Evolutionary conservation across 92 coral and sea anemone species (phyloP), one percentile per base, ranked within the genome.

Genomic region (Palythoa heliodiscus): DNA sequence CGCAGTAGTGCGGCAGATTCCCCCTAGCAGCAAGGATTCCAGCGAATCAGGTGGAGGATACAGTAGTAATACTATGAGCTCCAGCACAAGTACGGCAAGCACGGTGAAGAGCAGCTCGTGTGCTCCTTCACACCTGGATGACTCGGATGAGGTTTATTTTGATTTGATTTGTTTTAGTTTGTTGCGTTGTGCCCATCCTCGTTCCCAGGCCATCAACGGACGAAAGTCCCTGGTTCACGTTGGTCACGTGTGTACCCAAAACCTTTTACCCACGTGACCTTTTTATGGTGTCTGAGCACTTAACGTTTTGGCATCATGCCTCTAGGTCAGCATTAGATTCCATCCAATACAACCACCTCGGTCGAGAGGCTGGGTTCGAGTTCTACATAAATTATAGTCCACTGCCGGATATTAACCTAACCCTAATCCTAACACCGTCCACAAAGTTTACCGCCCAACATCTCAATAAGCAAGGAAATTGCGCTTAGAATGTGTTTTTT

Each of bases 41-140:
- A 63, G 88, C 35, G 93, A 89, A 47, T 87, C 78, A 80, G 89
- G 89, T 20, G 87, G 87, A 12, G 97, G 91, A 35, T 97, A 97
- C 83, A 92, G 94, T 48, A 97, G 98, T 81, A 92, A 92, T 38
- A 97, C 95, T 52, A 90, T 96, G 88, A 93, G 99, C 87, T 93
- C 97, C 11, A 94, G 98, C 7, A 95, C 97, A 38, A 95, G 98
- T 75, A 97, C 98, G 50, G 99, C 99, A 6, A 97, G 99, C 82
- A 97, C 99, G 19, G 96, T 97, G 23, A 95, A 95, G 89, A 97
- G 97, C 84, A 97, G 99, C 68, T 95, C 99, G 9, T 91, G 93
- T 82, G 97, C 98, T 11, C 92, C 92, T n/a, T 73, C 87, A n/a
- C 88, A 83, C 68, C 74, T 88, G 68, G 89, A 89, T 0, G 99